These are phyloP conservation scores for Graphium colonna DNA, from an alignment of 2,888 invertebrate genomes.

Conservation along the genomic window DNA sequence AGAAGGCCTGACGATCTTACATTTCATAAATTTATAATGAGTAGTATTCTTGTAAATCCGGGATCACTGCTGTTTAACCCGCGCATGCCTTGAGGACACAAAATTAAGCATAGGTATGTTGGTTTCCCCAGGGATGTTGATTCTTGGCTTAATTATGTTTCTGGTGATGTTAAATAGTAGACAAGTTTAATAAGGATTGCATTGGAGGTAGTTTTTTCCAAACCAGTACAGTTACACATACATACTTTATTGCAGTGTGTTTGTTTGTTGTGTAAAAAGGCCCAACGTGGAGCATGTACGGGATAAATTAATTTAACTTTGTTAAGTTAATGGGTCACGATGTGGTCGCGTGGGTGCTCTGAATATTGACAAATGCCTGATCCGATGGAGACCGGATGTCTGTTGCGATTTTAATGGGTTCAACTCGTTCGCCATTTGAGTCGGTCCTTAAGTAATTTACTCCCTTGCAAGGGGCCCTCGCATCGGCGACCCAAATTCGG, in stretches of 20 bases:
- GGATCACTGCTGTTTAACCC: too few species aligned
- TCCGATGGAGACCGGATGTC: conserved; percentile 21
- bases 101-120: too few species aligned
- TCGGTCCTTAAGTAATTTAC: conserved; percentile 7
- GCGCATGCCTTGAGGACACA: too few species aligned
- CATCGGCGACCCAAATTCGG: too few species aligned
- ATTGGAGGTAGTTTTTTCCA: too few species aligned
- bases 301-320: neutral
- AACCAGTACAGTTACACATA: too few species aligned
- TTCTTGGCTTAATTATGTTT: neutral
- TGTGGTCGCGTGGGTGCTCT: conserved; percentile 5
- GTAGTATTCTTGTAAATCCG: too few species aligned
- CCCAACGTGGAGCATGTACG: neutral
- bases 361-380: conserved; percentile 23
- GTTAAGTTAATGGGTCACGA: conserved; percentile 4
- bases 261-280: neutral
- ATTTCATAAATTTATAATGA: too few species aligned
- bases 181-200: too few species aligned
- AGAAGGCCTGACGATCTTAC: too few species aligned
- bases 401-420: conserved; percentile 20
- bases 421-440: conserved; percentile 10
- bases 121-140: too few species aligned
- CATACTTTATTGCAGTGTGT: neutral
- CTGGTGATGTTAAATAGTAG: too few species aligned
- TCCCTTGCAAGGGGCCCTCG: neutral